Percentiles rank a stretch among this genome's conserved stretches.
Conservation (phyloP, 1,140 invertebrate genomes). For the Magallana angulata region DNA sequence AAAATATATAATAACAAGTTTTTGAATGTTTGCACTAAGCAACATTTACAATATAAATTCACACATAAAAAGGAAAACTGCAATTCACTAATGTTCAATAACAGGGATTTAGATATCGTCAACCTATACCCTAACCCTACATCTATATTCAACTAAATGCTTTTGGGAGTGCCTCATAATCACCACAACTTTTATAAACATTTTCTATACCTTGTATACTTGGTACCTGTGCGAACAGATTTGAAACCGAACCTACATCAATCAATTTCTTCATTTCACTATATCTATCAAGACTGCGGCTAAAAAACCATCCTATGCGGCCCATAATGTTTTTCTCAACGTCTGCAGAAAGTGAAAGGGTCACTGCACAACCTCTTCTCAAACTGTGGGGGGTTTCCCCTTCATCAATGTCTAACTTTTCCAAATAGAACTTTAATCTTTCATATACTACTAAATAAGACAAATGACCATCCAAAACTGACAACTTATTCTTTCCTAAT, state of each 20-base stretch:
- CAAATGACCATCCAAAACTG: conserved; percentile 38
- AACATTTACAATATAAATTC: not conserved
- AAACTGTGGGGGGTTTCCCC: conserved; percentile 52
- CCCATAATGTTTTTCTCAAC: conserved; percentile 37
- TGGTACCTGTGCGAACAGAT: too few species aligned
- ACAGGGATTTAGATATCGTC: too few species aligned
- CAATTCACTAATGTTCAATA: too few species aligned
- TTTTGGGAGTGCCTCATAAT: too few species aligned
- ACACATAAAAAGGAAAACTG: too few species aligned
- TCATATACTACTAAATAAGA: conserved; percentile 42
- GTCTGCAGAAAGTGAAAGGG: conserved; percentile 34
- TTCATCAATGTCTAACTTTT: conserved; percentile 46
- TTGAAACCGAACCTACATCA: too few species aligned
- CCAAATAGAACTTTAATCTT: conserved; percentile 44
- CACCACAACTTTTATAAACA: too few species aligned
- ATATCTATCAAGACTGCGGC: conserved; percentile 43
- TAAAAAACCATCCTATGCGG: conserved; percentile 51
- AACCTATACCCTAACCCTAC: too few species aligned
- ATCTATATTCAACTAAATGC: too few species aligned
- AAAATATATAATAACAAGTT: not conserved
- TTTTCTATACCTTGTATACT: too few species aligned
- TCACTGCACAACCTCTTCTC: conserved; percentile 48
- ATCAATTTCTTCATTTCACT: not conserved
- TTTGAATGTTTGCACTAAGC: not conserved
- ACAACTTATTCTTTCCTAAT: conserved; percentile 29